Percentiles rank a stretch among this genome's conserved stretches.
Evolutionary conservation across 2,888 invertebrate genomes (phyloP).

Genomic region (Hartigia nigra): DNA sequence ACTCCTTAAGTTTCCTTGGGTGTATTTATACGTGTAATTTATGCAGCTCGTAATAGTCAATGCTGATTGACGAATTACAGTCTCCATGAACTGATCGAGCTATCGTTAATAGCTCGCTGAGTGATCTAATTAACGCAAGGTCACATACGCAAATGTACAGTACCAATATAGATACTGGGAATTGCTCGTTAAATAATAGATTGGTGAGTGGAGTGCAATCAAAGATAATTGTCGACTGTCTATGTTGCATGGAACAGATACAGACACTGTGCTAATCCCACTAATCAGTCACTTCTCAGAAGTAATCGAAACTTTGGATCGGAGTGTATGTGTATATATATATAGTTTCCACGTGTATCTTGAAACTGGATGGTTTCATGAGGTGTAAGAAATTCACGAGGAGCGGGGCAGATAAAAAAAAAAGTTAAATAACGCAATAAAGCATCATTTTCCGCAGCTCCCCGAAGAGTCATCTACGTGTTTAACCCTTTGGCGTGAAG

Average conservation of each 20-base stretch:
- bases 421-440: neutral
- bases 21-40: neutral
- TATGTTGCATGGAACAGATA: neutral
- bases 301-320: neutral
- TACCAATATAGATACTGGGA: neutral
- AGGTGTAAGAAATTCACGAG: no score
- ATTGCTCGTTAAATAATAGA: neutral
- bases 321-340: neutral
- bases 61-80: neutral
- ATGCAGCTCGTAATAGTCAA: neutral
- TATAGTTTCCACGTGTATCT: neutral
- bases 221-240: neutral
- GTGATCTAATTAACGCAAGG: neutral
- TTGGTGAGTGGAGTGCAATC: neutral
- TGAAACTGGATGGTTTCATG: no score
- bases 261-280: neutral
- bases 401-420: neutral
- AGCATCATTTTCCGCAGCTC: neutral
- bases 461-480: neutral
- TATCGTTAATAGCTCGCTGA: neutral
- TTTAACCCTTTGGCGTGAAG: neutral
- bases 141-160: neutral
- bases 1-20: neutral
- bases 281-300: neutral
- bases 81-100: neutral